phyloP scores from a whole-genome alignment of 2,888 invertebrate species.

The Xestoiulus laeticollis region DNA sequence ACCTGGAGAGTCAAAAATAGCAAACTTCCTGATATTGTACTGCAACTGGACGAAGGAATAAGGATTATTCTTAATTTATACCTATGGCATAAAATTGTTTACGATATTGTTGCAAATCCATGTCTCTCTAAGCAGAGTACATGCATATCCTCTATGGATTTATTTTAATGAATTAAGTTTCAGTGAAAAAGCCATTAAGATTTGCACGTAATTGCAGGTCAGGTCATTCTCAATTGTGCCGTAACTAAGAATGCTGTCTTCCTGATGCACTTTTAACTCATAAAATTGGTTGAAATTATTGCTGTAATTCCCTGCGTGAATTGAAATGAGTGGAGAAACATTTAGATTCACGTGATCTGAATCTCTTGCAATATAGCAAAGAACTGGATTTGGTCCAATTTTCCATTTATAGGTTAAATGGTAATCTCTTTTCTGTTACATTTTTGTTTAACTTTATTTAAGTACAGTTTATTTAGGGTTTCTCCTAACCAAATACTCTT shows the following conservation, averaged over 20 bases:
- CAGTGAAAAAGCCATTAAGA: neutral
- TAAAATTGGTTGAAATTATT: constrained; percentile 26
- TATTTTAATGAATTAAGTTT: constrained; percentile 10
- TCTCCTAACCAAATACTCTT: too few species aligned
- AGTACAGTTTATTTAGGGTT: too few species aligned
- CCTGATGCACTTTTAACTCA: neutral
- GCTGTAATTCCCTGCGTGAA: neutral
- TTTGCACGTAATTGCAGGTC: constrained; percentile 10
- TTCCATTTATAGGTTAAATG: too few species aligned
- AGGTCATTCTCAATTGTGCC: neutral
- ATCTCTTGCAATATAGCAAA: too few species aligned
- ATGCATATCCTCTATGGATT: neutral
- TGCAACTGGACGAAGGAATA: too few species aligned
- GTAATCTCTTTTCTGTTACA: too few species aligned
- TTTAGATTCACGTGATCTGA: too few species aligned
- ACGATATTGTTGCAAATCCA: neutral
- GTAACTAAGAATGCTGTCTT: neutral
- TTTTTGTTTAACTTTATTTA: too few species aligned
- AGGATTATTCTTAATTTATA: too few species aligned
- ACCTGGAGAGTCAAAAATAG: too few species aligned
- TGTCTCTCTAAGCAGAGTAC: neutral
- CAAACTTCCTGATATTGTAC: too few species aligned
- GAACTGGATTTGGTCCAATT: too few species aligned
- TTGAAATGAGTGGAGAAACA: neutral
- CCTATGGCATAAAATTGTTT: neutral